phyloP scores from a whole-genome alignment of 2,113 vertebrate genomes.

The Sula dactylatra region DNA sequence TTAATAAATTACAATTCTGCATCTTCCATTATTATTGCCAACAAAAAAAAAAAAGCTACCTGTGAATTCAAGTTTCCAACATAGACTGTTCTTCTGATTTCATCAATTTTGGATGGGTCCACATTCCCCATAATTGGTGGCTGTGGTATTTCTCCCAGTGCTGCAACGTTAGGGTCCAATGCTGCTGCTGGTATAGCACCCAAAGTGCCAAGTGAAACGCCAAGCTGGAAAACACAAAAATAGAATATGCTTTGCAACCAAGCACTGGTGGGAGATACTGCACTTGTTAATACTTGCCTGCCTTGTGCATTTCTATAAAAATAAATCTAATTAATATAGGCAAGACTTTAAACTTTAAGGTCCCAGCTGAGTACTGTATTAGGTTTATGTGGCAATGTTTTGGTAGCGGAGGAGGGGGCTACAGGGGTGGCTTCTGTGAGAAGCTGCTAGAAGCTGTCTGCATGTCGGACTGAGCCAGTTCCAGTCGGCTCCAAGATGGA shows the following conservation, averaged over 20 bases:
- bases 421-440: neutral
- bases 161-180: slow-evolving; percentile 76
- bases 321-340: neutral
- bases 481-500: neutral
- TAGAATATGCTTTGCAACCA: neutral
- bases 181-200: slow-evolving; percentile 73
- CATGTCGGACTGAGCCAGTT: neutral
- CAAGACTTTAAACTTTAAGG: neutral
- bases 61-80: slow-evolving; percentile 97
- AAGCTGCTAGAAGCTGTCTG: neutral
- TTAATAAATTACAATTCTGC: neutral
- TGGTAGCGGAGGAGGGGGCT: neutral
- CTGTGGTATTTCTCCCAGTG: slow-evolving; percentile 78
- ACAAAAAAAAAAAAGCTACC: slow-evolving; percentile 67
- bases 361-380: neutral
- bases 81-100: slow-evolving; percentile 94
- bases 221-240: slow-evolving; percentile 64
- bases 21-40: neutral
- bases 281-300: neutral
- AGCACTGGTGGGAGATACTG: neutral
- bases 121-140: slow-evolving; percentile 93
- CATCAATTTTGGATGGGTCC: slow-evolving; percentile 94
- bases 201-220: slow-evolving; percentile 83
- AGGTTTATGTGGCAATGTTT: neutral
- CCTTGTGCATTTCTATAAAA: neutral